phyloP scores from a whole-genome alignment of 2,797 vertebrate genomes.

The Falco berigora region DNA sequence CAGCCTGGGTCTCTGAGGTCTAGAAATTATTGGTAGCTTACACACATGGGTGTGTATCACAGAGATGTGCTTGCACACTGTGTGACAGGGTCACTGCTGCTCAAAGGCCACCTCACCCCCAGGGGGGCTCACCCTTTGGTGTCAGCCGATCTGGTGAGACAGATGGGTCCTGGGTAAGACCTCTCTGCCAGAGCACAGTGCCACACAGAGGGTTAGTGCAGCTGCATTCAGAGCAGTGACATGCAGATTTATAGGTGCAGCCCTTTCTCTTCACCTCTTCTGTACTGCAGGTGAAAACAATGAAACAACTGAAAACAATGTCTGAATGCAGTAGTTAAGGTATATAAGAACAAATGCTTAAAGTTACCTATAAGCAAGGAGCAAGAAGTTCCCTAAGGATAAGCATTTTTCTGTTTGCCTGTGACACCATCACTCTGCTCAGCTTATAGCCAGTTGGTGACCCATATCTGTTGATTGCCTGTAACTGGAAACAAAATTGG shows the following conservation, averaged over 20 bases:
- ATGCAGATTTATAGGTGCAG: not conserved
- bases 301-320: not conserved
- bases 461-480: not conserved
- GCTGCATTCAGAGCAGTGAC: not conserved
- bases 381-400: not conserved
- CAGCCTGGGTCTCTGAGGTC: not conserved
- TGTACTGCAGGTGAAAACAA: not conserved
- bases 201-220: not conserved
- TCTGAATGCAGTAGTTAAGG: not conserved
- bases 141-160: not conserved
- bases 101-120: not conserved
- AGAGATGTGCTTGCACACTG: not conserved
- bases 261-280: not conserved
- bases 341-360: not conserved
- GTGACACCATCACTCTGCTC: not conserved
- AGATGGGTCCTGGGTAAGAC: not conserved
- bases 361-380: not conserved
- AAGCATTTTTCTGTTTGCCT: not conserved
- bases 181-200: not conserved
- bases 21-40: not conserved
- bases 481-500: not conserved
- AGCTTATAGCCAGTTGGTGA: not conserved
- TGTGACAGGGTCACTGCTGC: not conserved
- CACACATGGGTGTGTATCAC: not conserved
- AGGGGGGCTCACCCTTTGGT: not conserved